Percentiles rank a stretch among this genome's conserved stretches.
Evolutionary conservation across 92 coral and sea anemone species (phyloP).

Genomic region (Zoanthus solanderi): DNA sequence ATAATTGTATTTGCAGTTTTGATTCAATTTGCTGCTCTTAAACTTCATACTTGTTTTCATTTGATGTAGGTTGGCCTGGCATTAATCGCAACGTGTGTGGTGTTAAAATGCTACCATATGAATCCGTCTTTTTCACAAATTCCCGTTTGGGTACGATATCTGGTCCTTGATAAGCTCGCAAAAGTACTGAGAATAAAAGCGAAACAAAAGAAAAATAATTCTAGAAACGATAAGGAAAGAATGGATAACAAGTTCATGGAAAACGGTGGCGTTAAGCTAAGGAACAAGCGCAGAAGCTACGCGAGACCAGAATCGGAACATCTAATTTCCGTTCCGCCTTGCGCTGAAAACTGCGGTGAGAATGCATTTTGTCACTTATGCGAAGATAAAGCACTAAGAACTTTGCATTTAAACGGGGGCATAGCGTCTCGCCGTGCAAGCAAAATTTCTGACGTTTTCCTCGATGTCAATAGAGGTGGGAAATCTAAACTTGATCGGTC

Average conservation of each 20-base stretch:
- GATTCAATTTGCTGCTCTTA: not conserved
- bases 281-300: not conserved
- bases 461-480: not conserved
- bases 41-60: not conserved
- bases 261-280: conserved; percentile 24
- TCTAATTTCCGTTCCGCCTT: conserved; percentile 6
- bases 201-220: conserved; percentile 48
- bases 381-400: conserved; percentile 3
- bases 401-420: conserved; percentile 35
- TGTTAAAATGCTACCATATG: conserved; percentile 81
- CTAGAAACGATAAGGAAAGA: conserved; percentile 35
- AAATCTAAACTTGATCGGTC: not conserved
- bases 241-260: not conserved
- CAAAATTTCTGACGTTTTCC: not conserved
- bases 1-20: not conserved
- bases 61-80: conserved; percentile 83
- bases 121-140: conserved; percentile 84
- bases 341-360: conserved; percentile 9
- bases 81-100: conserved; percentile 86
- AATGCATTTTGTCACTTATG: conserved; percentile 11
- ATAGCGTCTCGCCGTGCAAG: conserved; percentile 15
- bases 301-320: conserved; percentile 32
- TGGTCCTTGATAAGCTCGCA: conserved; percentile 78
- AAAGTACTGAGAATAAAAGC: conserved; percentile 65
- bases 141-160: conserved; percentile 86